A percentile compares a stretch with the other conserved stretches of the same genome.
Evolutionary conservation across 2,797 vertebrate species (phyloP).

Genomic region (Poeciliopsis gracilis): DNA sequence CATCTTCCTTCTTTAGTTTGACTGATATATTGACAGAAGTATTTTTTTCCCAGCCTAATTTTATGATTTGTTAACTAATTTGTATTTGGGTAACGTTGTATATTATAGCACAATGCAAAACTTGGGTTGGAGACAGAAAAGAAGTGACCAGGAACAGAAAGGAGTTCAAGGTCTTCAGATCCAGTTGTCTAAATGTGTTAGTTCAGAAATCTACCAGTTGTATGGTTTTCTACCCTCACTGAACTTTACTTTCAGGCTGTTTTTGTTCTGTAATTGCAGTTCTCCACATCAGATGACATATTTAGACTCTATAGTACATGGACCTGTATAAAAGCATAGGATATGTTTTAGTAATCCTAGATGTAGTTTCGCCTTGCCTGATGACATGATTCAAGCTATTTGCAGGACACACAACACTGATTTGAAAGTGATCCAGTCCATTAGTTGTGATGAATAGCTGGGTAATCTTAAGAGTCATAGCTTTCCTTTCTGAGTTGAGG

Average conservation of each 20-base stretch:
- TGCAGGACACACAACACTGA: background rate
- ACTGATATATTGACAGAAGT: too few species aligned
- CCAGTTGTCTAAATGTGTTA: background rate
- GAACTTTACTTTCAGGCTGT: slow-evolving; percentile 31
- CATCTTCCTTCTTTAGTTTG: too few species aligned
- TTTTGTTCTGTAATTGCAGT: background rate
- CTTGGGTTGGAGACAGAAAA: background rate
- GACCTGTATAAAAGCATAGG: background rate
- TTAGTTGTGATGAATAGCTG: slow-evolving; percentile 3
- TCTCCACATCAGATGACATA: background rate
- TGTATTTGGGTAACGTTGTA: background rate
- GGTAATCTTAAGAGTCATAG: slow-evolving; percentile 15
- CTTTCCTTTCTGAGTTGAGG: slow-evolving; percentile 60
- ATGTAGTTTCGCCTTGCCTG: slow-evolving; percentile 11
- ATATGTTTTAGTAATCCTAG: slow-evolving; percentile 13
- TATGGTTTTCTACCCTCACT: background rate
- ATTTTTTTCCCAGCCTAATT: background rate
- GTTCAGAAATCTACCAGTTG: background rate
- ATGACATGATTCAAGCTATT: background rate
- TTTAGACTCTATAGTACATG: background rate
- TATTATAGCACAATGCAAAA: background rate
- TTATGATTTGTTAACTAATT: background rate
- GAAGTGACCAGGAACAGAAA: background rate
- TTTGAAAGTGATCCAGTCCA: slow-evolving; percentile 27
- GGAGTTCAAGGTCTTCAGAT: background rate